Base-by-base conservation (phyloP, 2,797 vertebrate genomes). In the Hozukius guyotensis region DNA sequence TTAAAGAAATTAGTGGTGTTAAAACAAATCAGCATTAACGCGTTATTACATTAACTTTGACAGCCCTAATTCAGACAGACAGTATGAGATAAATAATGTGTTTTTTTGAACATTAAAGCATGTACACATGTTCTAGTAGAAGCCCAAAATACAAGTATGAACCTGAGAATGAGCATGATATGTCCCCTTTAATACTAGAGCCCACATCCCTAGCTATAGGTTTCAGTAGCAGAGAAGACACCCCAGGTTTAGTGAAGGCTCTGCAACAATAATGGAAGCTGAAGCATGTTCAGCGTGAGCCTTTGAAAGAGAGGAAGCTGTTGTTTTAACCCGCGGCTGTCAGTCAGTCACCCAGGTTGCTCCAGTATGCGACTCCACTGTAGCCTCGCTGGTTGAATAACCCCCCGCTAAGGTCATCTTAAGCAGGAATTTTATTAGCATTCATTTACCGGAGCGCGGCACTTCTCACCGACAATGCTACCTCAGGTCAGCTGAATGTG, bases 381-480 rank as follows among this genome's bases (percentile, higher is more conserved):
- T 56, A 77, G 85, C 80, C 70, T 72, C 84, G 87, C 68, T 80
- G 84, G 72, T 83, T 89, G 86, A 89, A 85, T 88, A 90, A 81
- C 77, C 87, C 86, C 84, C 86, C 13, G 77, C 87, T 76, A 11
- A 84, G 92, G 88, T 90, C 87, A 71, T 84, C 86, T 71, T 63
- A 53, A 79, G 85, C 79, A 68, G 79, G 85, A 92, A 92, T 92
- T 91, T 53, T 78, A 93, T 94, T 92, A 89, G 89, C 92, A 92
- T 93, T 89, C 64, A 82, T 86, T 92, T 86, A 66, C 14, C 31
- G 1, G 78, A n/a, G 57, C 29, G 14, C 49, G 7, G 72, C 16
- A 13, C 83, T 29, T 34, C 82, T 80, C 53, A 1, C 60, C 60
- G 78, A 66, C 80, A 24, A 8, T 4, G 42, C 74, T 56, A 22